Base-by-base conservation (phyloP, 2,888 invertebrate genomes). In the Allophyes oxyacanthae region DNA sequence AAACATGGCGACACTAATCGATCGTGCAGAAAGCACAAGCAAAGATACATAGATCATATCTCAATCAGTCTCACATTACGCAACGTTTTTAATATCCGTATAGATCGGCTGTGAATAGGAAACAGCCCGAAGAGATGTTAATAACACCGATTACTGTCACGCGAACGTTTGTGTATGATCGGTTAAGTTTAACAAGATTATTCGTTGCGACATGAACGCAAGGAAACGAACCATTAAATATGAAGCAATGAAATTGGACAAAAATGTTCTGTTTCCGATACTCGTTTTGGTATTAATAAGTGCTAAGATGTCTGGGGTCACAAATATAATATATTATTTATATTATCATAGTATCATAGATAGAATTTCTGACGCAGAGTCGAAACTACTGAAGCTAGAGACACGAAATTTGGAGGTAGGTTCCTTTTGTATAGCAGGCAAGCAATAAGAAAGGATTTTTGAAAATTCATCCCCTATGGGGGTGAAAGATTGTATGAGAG, bases 81-180 rank as follows among this genome's bases (percentile, higher is more conserved):
- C 40, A 75, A 75, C 20, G 10, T 0, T 4, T 25, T 54, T 59
- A 67, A 64, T 72, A 62, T 72, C 64, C 59, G 68, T 55, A 48
- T 34, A 58, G 57, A 63, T 57, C 48, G 49, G 14, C n/a, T 36
- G 43, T 46, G 36, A 45, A 55, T 37, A 64, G 72, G 65, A 71
- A 67, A 58, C 26, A 20, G 30, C 9, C 15, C 53, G 25, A 61
- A 58, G 57, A 64, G 52, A 58, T 63, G 37, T 40, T 67, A 51
- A 71, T 75, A 59, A 52, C 63, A 25, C 10, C 56, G 51, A 54
- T 74, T 70, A 63, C 6, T 25, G 15, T 57, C 72, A 75, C 64
- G 72, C 68, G 43, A 72, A 26, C 32, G 3, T 33, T 6, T 33
- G 37, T 14, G 15, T 6, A 8, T 28, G 8, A 25, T 46, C 64